Evolutionary conservation across 1,140 invertebrate genomes (phyloP), one percentile per base, ranked within the genome.

Genomic region (Bombus terrestris): DNA sequence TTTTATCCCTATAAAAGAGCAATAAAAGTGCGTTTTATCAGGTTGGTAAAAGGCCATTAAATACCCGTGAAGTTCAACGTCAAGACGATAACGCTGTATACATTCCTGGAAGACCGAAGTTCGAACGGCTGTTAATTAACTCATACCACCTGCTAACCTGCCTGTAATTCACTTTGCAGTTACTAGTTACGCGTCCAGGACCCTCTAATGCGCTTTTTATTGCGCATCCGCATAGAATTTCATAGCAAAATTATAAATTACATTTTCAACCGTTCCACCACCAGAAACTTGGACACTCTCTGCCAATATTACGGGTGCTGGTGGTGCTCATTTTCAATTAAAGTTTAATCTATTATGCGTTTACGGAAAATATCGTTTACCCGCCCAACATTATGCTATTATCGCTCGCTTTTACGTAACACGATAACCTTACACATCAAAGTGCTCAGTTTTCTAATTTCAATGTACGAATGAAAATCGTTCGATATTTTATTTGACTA

Each of bases 121-220:
- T 90, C 86, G 89, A 90, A 90, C 89, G 68, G 88, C 88, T 89
- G 89, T 90, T 90, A 90, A 90, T 90, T 90, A 90, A 90, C 86
- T 87, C 77, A 72, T 77, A 83, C 83, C 53, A 37, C 59, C 43
- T 62, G 83, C 82, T 86, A 77, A 72, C 78, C 82, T 76, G 79
- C 81, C 62, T 47, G 76, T 90, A 90, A 91, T 91, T 81, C 83
- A 88, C 86, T 90, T 88, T 90, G 74, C 84, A 86, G 83, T 85
- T 86, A 22, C 83, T 69, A 77, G 66, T 83, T 81, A 81, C 76
- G 81, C 77, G 81, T 69, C 68, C 80, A 13, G 78, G 59, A n/a
- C 15, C 64, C 86, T 86, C 86, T 91, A 91, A 91, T 88, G 89
- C 66, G 83, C 68, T 88, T 91, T 91, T 91, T 91, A 90, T 90